phyloP scores from a whole-genome alignment of 2,113 vertebrate species.

The Boulengerochromis microlepis region DNA sequence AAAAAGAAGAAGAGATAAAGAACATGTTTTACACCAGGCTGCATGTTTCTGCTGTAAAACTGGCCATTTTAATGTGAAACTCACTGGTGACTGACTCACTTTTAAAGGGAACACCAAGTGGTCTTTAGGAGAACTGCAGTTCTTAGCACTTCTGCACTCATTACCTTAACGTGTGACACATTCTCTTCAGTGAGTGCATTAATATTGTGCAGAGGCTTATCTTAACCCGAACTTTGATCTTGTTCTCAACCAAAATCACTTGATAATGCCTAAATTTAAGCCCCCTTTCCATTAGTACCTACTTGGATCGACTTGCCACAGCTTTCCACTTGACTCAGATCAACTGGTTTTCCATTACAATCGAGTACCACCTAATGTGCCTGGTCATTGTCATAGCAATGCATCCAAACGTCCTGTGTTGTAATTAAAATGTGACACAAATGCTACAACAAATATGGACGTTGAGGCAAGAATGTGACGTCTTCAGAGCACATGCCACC shows the following conservation, averaged over 20 bases:
- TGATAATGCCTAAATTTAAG: neutral
- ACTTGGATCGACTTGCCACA: neutral
- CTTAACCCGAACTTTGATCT: neutral
- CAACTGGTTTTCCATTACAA: neutral
- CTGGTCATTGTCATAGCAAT: neutral
- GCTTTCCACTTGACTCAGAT: neutral
- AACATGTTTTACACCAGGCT: neutral
- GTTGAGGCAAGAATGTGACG: neutral
- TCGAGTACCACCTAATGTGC: neutral
- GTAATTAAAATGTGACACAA: neutral
- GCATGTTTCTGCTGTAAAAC: neutral
- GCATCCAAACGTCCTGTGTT: neutral
- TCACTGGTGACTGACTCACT: neutral
- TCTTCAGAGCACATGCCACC: neutral
- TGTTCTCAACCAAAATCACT: neutral
- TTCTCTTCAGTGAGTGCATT: neutral
- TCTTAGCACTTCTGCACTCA: neutral
- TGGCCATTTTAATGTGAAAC: neutral
- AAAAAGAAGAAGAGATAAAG: neutral
- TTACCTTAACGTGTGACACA: neutral
- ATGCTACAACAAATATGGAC: neutral
- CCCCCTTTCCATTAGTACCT: neutral
- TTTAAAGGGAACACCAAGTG: neutral
- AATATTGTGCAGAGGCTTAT: neutral
- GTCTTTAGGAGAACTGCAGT: neutral